Conservation (phyloP, 1,140 invertebrate species). For the Maniola jurtina region DNA sequence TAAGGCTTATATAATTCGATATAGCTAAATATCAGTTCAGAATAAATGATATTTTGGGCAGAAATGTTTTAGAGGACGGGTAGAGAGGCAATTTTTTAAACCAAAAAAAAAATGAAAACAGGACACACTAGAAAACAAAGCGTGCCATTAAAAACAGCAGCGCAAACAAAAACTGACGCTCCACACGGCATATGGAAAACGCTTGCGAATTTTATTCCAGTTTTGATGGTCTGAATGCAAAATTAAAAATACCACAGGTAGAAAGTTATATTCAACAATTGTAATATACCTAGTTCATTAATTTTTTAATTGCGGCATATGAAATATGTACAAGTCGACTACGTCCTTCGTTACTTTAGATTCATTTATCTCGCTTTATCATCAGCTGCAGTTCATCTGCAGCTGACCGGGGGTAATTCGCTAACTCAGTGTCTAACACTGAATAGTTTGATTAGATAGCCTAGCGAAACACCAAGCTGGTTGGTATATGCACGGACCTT, state of each 20-base stretch:
- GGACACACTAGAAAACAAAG: slow-evolving; percentile 23
- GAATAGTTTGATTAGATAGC: no score
- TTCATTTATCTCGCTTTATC: slow-evolving; percentile 11
- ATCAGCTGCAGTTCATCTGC: no score
- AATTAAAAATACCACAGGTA: slow-evolving; percentile 26
- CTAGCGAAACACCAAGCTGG: no score
- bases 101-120: slow-evolving; percentile 12
- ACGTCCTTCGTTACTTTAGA: slow-evolving; percentile 15
- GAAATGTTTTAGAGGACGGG: slow-evolving; percentile 3
- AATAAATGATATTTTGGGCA: not conserved
- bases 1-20: no score
- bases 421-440: no score
- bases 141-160: slow-evolving; percentile 19
- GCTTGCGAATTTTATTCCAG: slow-evolving; percentile 24
- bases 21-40: no score
- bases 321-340: slow-evolving; percentile 8
- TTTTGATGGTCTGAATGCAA: slow-evolving; percentile 17
- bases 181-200: slow-evolving; percentile 21
- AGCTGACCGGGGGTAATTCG: no score
- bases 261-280: slow-evolving; percentile 22
- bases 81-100: not conserved
- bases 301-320: slow-evolving; percentile 27
- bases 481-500: no score
- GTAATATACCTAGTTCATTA: slow-evolving; percentile 24
- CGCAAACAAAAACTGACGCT: slow-evolving; percentile 22